Conservation (phyloP, 1,140 invertebrate species). For the Zaprionus gabonicus region DNA sequence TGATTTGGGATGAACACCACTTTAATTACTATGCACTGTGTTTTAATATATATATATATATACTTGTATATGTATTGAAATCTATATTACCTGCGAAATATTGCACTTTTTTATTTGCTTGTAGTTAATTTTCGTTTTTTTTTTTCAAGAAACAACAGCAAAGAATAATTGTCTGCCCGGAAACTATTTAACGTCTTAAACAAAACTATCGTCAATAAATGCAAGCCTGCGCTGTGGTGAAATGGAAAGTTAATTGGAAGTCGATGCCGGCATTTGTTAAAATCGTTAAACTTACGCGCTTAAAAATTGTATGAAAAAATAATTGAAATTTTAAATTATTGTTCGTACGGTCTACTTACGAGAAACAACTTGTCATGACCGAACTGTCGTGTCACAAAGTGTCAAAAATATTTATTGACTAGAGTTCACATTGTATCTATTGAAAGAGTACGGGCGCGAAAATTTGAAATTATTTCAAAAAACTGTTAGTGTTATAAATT, state of each 20-base stretch:
- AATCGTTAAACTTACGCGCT: slow-evolving; percentile 1
- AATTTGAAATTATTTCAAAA: slow-evolving; percentile 3
- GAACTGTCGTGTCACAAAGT: not conserved
- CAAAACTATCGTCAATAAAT: slow-evolving; percentile 4
- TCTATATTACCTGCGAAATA: not conserved
- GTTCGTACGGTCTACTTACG: not conserved
- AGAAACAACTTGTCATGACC: not conserved
- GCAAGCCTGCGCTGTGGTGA: slow-evolving; percentile 52
- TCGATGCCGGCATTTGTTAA: slow-evolving; percentile 36
- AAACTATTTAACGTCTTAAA: not conserved
- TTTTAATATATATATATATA: not conserved
- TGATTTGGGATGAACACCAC: not conserved
- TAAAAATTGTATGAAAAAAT: slow-evolving; percentile 7
- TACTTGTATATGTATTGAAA: not conserved
- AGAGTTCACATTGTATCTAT: not conserved
- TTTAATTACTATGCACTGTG: not conserved
- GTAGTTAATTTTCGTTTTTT: not conserved
- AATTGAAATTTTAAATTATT: not conserved
- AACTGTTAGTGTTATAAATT: not conserved
- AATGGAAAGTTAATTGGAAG: slow-evolving; percentile 42
- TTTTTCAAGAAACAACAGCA: not conserved
- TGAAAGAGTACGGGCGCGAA: not conserved
- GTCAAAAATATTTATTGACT: not conserved
- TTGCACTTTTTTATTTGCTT: not conserved
- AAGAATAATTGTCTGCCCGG: not conserved